Evolutionary conservation across 2,113 vertebrate species (phyloP).

Genomic region (Lonchura striata): DNA sequence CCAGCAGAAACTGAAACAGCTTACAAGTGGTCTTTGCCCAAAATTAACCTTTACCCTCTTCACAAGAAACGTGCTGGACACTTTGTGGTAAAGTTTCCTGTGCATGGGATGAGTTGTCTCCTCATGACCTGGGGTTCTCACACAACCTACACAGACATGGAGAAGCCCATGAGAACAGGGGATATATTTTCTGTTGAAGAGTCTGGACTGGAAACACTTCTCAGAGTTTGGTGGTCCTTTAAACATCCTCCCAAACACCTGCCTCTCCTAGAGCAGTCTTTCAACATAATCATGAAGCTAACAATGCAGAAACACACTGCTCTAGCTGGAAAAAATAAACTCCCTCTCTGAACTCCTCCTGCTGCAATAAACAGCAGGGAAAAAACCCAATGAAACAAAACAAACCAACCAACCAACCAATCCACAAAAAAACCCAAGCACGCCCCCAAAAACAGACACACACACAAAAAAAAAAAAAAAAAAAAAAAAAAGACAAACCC

Average conservation of each 20-base stretch:
- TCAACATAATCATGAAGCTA: background rate
- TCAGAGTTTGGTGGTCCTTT: background rate
- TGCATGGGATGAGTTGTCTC: background rate
- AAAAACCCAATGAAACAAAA: background rate
- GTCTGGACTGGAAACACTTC: background rate
- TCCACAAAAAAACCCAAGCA: background rate
- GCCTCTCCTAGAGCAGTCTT: background rate
- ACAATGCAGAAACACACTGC: background rate
- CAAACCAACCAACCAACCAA: background rate
- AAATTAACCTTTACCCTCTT: background rate
- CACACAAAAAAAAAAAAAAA: too few species aligned
- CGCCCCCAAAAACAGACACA: too few species aligned
- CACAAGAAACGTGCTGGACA: background rate
- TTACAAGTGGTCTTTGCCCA: background rate
- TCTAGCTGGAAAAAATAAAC: background rate
- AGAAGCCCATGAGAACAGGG: background rate
- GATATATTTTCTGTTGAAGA: background rate
- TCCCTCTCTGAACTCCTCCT: background rate
- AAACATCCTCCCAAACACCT: background rate
- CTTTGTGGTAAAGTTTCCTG: background rate
- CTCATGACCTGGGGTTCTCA: background rate
- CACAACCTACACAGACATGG: background rate
- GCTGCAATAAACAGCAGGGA: background rate
- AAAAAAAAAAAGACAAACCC: background rate
- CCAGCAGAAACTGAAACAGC: background rate